Evolutionary conservation across 2,113 vertebrate species (phyloP).

Genomic region (Uria aalge): DNA sequence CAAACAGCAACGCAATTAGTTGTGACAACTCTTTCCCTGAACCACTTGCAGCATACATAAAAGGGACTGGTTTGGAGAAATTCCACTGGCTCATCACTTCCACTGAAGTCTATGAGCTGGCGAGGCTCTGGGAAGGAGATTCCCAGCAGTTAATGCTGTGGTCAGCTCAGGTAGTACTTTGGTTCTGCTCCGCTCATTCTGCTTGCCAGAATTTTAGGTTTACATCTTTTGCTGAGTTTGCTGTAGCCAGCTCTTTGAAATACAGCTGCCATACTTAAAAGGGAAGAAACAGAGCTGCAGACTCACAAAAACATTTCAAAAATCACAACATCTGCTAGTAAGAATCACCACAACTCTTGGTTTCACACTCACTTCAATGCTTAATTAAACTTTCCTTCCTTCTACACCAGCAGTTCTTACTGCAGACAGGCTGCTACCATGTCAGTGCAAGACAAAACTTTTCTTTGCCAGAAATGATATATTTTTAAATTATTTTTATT

Average conservation of each 20-base stretch:
- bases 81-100: neutral
- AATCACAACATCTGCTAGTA: neutral
- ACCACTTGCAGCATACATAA: neutral
- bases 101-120: neutral
- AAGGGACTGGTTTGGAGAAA: neutral
- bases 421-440: neutral
- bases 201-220: neutral
- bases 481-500: neutral
- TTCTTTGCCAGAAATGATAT: neutral
- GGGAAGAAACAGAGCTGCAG: neutral
- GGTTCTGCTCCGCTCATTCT: neutral
- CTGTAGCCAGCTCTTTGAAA: neutral
- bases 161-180: neutral
- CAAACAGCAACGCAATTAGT: neutral
- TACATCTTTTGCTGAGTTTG: neutral
- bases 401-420: neutral
- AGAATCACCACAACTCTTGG: neutral
- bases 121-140: neutral
- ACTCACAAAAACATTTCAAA: neutral
- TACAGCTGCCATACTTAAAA: neutral
- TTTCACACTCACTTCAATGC: neutral
- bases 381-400: neutral
- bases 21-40: neutral
- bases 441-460: neutral
- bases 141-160: neutral